phyloP scores from a whole-genome alignment of 2,888 invertebrate genomes.

The Idaea dimidiata region DNA sequence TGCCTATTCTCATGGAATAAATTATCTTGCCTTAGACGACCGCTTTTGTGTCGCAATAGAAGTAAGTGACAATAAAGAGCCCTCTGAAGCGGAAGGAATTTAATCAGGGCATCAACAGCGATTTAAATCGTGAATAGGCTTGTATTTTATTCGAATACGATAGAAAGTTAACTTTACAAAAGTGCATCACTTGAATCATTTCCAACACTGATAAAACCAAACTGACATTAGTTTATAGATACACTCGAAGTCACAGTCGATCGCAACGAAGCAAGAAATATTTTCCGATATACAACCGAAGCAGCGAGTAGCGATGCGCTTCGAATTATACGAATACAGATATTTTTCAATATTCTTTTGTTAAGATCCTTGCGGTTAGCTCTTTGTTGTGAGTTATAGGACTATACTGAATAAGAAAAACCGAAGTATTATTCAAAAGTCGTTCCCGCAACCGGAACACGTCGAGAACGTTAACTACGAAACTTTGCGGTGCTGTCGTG shows the following conservation, averaged over 20 bases:
- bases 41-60: conserved; percentile 54
- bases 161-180: conserved; percentile 7
- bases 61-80: conserved; percentile 54
- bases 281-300: conserved; percentile 69
- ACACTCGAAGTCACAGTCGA: conserved; percentile 37
- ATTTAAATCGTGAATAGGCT: conserved; percentile 48
- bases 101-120: conserved; percentile 53
- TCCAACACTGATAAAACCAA: conserved; percentile 22
- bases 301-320: conserved; percentile 64
- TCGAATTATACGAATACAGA: conserved; percentile 63
- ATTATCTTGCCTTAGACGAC: conserved; percentile 50
- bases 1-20: conserved; percentile 46
- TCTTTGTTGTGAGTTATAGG: conserved; percentile 72
- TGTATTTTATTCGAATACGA: conserved; percentile 11
- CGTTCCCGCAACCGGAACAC: conserved; percentile 42
- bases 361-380: conserved; percentile 61
- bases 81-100: conserved; percentile 51
- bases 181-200: conserved; percentile 15
- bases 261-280: conserved; percentile 54
- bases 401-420: conserved; percentile 66
- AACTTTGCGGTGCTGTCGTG: conserved; percentile 39
- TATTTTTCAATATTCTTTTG: conserved; percentile 77
- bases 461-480: conserved; percentile 42
- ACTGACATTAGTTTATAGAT: conserved; percentile 38
- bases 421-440: conserved; percentile 59